Percentiles rank a stretch among this genome's conserved stretches.
Evolutionary conservation across 2,113 vertebrate species (phyloP).

Genomic region (Falcunculus frontatus): DNA sequence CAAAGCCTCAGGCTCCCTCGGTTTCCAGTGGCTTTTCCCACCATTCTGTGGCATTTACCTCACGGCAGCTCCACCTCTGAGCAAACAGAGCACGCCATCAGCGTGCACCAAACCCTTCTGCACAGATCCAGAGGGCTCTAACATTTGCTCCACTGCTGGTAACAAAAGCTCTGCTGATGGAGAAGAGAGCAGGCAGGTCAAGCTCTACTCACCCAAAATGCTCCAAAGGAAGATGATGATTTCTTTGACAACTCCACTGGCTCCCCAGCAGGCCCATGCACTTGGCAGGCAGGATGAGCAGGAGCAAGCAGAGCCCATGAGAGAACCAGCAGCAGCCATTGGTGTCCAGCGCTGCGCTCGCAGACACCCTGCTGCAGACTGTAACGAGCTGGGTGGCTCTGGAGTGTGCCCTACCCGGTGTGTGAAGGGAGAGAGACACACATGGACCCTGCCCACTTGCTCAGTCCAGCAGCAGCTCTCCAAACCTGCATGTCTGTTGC

Average conservation of each 20-base stretch:
- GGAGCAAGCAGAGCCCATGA: not conserved
- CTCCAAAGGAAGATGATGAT: not conserved
- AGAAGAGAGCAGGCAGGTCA: not conserved
- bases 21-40: not conserved
- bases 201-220: not conserved
- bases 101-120: not conserved
- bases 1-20: not conserved
- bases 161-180: rapidly evolving
- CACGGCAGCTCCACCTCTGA: not conserved
- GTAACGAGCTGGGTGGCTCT: not conserved
- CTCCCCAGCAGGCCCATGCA: not conserved
- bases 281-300: not conserved
- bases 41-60: not conserved
- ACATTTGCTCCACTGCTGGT: not conserved
- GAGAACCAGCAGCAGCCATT: not conserved
- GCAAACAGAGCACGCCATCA: not conserved
- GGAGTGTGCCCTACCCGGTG: not conserved
- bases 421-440: not conserved
- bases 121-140: not conserved
- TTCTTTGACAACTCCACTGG: not conserved
- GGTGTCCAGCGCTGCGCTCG: rapidly evolving
- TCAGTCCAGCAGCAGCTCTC: not conserved
- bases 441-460: not conserved
- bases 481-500: not conserved
- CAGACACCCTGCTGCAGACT: not conserved